Base-by-base conservation (phyloP, 2,797 vertebrate species). In the Sphaeramia orbicularis region DNA sequence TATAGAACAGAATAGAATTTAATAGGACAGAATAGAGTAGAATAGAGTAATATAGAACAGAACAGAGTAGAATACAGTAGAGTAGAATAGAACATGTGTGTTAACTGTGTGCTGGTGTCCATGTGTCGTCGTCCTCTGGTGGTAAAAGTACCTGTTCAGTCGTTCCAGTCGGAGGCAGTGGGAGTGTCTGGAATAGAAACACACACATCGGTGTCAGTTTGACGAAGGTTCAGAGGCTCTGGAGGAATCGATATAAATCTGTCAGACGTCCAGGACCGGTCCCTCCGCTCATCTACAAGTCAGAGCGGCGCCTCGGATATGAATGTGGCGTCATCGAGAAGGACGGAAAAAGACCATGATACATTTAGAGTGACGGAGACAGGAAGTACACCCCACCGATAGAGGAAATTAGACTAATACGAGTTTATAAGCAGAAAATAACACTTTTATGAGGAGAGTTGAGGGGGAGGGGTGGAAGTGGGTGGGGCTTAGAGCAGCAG, bases 311-410 rank as follows among this genome's bases (percentile, higher is more conserved):
- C 87, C 88, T 76, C 36, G 1, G 7, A 58, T 62, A 68, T 64
- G 84, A 86, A 80, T 56, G 71, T 75, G 59, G 79, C 10, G 63
- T 73, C 83, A 74, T 47, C 21, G 68, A 24, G 1, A 0, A 52
- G 67, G 85, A 75, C 79, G 81, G 80, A 86, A 86, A 89, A 73
- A 84, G 85, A 90, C 80, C 85, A 83, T 77, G 73, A 84, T 71
- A 70, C 65, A 56, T 40, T 65, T 19, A 2, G 21, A 55, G 72
- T 65, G 77, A 71, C 72, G 66, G 75, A 73, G 67, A 74, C 65
- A 47, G 67, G 78, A 80, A 76, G 58, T 42, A 65, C 10, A 59
- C 65, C 42, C 37, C 6, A 47, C 44, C 65, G 43, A 64, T 43
- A 71, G 40, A 48, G 41, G 79, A 61, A 70, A 40, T 9, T 24